Percentiles rank a stretch among this genome's conserved stretches.
Conservation (phyloP, 1,140 invertebrate genomes). For the Brachionus sp. region DNA sequence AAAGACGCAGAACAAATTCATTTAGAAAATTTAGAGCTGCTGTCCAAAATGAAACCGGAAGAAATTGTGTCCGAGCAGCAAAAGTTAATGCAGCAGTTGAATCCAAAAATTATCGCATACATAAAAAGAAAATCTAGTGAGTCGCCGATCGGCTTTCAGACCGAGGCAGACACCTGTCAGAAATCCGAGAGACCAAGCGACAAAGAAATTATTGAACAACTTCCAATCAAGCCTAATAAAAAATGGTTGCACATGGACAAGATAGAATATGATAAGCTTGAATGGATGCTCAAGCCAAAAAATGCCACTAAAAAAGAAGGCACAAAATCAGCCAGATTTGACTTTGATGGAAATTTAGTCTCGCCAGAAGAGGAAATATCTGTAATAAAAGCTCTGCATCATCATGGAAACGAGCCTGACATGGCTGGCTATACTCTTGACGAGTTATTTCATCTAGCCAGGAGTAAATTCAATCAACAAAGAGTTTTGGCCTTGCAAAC, state of each 20-base stretch:
- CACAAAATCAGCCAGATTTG: conserved; percentile 65
- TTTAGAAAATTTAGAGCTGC: conserved; percentile 68
- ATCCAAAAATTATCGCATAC: conserved; percentile 45
- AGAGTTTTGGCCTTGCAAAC: conserved; percentile 72
- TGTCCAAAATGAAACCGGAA: conserved; percentile 68
- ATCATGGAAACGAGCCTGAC: conserved; percentile 85
- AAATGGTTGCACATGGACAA: conserved; percentile 76
- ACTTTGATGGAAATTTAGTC: conserved; percentile 63
- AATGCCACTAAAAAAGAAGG: not conserved
- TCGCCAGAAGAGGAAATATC: conserved; percentile 63
- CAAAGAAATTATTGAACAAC: conserved; percentile 49
- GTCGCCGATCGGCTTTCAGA: conserved; percentile 49
- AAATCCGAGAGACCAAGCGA: conserved; percentile 46
- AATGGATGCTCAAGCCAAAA: conserved; percentile 67
- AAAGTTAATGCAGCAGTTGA: conserved; percentile 62
- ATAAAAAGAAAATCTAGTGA: conserved; percentile 48
- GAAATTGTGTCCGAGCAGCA: conserved; percentile 73
- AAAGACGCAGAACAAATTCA: conserved; percentile 66
- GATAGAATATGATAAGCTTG: conserved; percentile 75
- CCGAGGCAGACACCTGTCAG: conserved; percentile 14
- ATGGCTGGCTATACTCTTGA: conserved; percentile 79
- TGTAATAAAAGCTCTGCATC: conserved; percentile 70
- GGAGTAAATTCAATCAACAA: conserved; percentile 70
- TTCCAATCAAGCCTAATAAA: conserved; percentile 56
- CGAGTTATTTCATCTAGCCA: conserved; percentile 74